Evolutionary conservation across 2,888 invertebrate genomes (phyloP), one percentile per base, ranked within the genome.

Genomic region (Acanthopleura granulata): DNA sequence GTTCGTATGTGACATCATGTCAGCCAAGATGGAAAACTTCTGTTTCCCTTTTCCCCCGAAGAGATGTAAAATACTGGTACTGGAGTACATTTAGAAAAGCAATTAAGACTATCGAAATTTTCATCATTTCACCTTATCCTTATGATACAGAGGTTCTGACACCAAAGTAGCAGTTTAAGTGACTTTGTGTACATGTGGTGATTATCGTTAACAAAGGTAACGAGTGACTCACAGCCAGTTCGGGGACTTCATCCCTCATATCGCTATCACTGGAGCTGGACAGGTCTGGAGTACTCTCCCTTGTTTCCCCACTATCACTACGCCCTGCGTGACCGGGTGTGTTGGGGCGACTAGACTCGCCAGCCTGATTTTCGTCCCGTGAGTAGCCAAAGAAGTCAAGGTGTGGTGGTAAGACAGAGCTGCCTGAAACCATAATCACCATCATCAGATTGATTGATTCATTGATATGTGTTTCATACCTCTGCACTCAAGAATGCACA

Each of bases 391-490:
- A 93, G 87, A 94, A 94, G 89, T 94, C 94, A 81, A 95, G 91
- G 82, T 93, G 94, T 0, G 94, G 93, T 30, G 95, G 95, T 78
- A 95, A 90, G 72, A 94, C 93, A 14, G 94, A 92, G 29, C 95
- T 95, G 57, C 93, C 93, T 93, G 82, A 72, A 81, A 78, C 57
- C 72, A 75, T 76, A 73, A 73, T n/a, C n/a, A n/a, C n/a, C n/a
- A 79, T 30, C 3, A 30, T 40, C 40, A 40, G 25, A 25, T 6
- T 25, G 61, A 61, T 22, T 61, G 61, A 61, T 61, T 61, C 4
- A n/a, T 61, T 22, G 61, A 11, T 30, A 70, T 27, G 70, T 30
- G 27, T n/a, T 4, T 70, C 3, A n/a, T 30, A 29, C n/a, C n/a
- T n/a, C n/a, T n/a, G n/a, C n/a, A n/a, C n/a, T n/a, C n/a, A n/a